Evolutionary conservation across 2,797 vertebrate genomes (phyloP).

Genomic region (Labroides dimidiatus): DNA sequence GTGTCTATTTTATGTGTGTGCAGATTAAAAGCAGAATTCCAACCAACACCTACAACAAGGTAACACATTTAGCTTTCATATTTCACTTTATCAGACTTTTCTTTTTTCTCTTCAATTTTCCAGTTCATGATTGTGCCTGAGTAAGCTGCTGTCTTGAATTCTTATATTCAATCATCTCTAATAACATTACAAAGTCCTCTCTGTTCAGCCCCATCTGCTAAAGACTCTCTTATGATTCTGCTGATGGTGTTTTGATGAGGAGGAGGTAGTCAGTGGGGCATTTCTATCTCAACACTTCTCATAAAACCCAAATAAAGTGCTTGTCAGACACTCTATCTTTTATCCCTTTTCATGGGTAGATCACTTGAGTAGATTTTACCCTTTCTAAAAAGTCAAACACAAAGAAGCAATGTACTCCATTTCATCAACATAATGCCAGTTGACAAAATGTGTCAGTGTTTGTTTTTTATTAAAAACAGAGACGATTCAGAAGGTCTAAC

Average conservation of each 20-base stretch:
- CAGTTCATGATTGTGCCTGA: constrained; percentile 15
- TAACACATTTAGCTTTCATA: constrained; percentile 50
- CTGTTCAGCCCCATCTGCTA: background rate
- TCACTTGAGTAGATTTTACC: background rate
- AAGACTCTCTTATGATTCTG: constrained; percentile 21
- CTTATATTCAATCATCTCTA: constrained; percentile 1
- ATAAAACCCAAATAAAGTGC: background rate
- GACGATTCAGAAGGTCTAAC: no score
- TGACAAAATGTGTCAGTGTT: no score
- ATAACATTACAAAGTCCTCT: constrained; percentile 4
- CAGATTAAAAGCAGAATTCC: constrained; percentile 80
- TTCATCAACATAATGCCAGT: no score
- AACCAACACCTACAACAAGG: constrained; percentile 74
- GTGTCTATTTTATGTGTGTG: constrained; percentile 40
- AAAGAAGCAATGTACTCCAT: no score
- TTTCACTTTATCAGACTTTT: background rate
- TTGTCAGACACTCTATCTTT: background rate
- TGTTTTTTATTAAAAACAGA: no score
- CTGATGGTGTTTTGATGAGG: constrained; percentile 16
- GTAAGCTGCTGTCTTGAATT: constrained; percentile 16
- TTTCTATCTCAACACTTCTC: constrained; percentile 5
- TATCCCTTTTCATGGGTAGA: background rate
- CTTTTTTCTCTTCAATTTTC: background rate
- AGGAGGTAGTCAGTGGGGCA: background rate
- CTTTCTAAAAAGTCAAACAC: no score